A percentile compares a stretch with the other conserved stretches of the same genome.
Conservation (phyloP, 2,888 invertebrate genomes). For the Sturmia bella region DNA sequence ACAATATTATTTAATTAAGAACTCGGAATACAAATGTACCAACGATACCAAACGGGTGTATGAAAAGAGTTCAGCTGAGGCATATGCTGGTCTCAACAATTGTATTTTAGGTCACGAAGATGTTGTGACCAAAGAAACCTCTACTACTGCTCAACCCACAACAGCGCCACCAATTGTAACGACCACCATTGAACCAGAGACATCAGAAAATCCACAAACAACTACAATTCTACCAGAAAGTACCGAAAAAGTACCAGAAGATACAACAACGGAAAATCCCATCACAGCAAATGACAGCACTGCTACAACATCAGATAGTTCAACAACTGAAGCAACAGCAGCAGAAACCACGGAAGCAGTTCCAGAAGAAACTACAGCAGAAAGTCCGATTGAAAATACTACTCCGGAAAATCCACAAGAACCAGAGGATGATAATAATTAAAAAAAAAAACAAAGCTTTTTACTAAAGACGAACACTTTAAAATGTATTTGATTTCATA, state of each 20-base stretch:
- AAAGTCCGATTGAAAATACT: not conserved
- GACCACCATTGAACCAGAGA: slow-evolving; percentile 5
- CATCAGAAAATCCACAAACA: not conserved
- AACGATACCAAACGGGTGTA: slow-evolving; percentile 73
- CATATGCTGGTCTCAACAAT: slow-evolving; percentile 65
- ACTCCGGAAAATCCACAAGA: not conserved
- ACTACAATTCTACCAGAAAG: not conserved
- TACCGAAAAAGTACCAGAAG: not conserved
- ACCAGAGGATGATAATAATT: not conserved
- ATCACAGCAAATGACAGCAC: too few relatives aligned
- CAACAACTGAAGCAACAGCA: not conserved
- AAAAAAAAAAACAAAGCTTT: too few relatives aligned
- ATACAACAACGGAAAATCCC: too few relatives aligned
- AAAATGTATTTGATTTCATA: too few relatives aligned
- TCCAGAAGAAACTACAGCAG: not conserved
- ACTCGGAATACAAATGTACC: slow-evolving; percentile 69
- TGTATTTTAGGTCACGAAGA: slow-evolving; percentile 71
- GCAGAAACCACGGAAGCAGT: not conserved
- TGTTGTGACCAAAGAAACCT: not conserved
- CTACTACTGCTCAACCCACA: slow-evolving; percentile 10
- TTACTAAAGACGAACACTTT: not conserved
- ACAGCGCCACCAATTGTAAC: too few relatives aligned
- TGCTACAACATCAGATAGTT: not conserved
- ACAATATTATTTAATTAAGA: slow-evolving; percentile 66
- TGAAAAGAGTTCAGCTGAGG: slow-evolving; percentile 60